Evolutionary conservation across 1,140 invertebrate species (phyloP), one percentile per base, ranked within the genome.

Genomic region (Drosophila serrata): DNA sequence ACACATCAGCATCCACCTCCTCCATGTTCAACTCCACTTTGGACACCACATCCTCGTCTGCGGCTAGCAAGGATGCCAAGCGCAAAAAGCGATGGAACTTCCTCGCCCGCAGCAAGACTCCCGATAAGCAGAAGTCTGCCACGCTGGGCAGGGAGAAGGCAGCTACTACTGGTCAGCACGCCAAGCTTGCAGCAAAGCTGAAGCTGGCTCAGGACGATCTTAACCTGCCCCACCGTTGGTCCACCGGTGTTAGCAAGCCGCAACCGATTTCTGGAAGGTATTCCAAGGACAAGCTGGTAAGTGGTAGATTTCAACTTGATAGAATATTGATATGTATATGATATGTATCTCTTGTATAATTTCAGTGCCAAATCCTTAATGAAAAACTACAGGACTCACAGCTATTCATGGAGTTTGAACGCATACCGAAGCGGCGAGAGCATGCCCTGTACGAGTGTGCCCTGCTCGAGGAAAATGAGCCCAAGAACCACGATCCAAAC

Each of bases 361-460:
- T 94, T 15, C 93, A 97, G 97, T 96, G 96, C 90, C 95, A 96
- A 93, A 93, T 97, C 60, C 93, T 98, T 33, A 96, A 98, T 92
- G 95, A 95, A 63, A 97, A 97, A 90, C 94, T 98, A 77, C 94
- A 95, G 5, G 97, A 97, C 87, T 95, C 96, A 57, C 96, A 97
- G 82, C 94, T 98, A 3, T 96, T 97, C 80, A 95, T 96, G 91
- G 97, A 98, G 91, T 98, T 98, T 94, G 97, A 98, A 90, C 95
- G 96, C 79, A 97, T 98, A 81, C 96, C 96, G 1, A 97, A 97
- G 90, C 95, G 96, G 46, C 95, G 97, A 49, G 94, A 95, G 33
- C 94, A 94, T 77, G 82, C 92, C 5, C 65, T 81, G 24, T 93
- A 93, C 55, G 79, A 88, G 40, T 93, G 91, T 46, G 92, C 92